Conservation (phyloP, 2,113 vertebrate genomes). For the Gracilinanus agilis region DNA sequence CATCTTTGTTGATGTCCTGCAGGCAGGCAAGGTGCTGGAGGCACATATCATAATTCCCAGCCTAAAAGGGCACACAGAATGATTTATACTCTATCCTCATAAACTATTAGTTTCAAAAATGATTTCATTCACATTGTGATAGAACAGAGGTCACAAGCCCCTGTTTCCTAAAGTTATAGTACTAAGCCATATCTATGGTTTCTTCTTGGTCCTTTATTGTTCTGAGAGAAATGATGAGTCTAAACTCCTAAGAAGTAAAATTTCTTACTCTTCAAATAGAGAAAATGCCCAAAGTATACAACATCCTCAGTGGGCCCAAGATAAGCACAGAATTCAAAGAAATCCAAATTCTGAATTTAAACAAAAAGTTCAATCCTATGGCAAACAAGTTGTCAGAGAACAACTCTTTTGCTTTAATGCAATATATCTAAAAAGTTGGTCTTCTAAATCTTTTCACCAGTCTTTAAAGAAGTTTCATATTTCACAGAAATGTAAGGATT, state of each 20-base stretch:
- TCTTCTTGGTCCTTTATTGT: background rate
- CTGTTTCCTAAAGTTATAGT: slow-evolving; percentile 16
- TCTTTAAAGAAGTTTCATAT: background rate
- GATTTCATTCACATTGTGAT: slow-evolving; percentile 13
- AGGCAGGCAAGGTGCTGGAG: slow-evolving; percentile 92
- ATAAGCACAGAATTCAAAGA: slow-evolving; percentile 10
- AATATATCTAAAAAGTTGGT: slow-evolving; percentile 27
- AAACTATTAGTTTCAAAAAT: slow-evolving; percentile 58
- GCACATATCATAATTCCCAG: slow-evolving; percentile 93
- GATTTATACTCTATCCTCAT: slow-evolving; percentile 57
- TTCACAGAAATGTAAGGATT: background rate
- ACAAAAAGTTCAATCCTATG: background rate
- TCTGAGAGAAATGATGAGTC: background rate
- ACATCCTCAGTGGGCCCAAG: background rate
- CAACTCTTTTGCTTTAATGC: slow-evolving; percentile 22
- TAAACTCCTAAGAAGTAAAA: slow-evolving; percentile 22
- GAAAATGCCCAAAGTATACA: background rate
- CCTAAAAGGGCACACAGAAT: slow-evolving; percentile 84
- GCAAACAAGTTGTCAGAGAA: background rate
- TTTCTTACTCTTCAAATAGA: background rate
- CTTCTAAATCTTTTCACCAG: background rate
- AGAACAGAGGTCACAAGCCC: slow-evolving; percentile 2
- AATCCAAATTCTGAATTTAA: slow-evolving; percentile 42
- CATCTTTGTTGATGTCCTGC: slow-evolving; percentile 97
- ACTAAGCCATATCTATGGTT: background rate